Base-by-base conservation (phyloP, 2,113 vertebrate species). In the Erinaceus europaeus region DNA sequence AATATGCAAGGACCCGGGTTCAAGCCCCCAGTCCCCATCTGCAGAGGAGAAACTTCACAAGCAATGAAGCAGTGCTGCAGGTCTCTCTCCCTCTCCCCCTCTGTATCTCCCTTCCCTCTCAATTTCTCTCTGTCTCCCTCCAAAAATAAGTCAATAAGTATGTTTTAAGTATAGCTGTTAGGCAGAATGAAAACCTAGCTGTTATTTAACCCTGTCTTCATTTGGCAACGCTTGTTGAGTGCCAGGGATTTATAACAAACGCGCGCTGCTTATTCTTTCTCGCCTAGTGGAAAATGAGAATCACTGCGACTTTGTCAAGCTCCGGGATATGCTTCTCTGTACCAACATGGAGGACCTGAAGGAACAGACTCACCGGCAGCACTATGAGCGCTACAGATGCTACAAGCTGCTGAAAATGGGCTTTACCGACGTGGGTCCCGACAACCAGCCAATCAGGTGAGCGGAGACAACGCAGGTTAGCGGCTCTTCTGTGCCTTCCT, bases 301-400 rank as follows among this genome's bases (percentile, higher is more conserved):
- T 77, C 98, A 99, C 95, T 99, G 98, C 85, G 98, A 99, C 95
- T 99, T 99, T 64, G 96, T 98, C 73, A 99, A 98, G 95, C 98
- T 99, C 93, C 97, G 98, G 12, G 97, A 98, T 95, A 98, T 99
- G 98, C 97, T 99, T 78, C 98, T 99, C 95, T 98, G 97, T 67
- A 98, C 98, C 6, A 98, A 99, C 92, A 99, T 98, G 98, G 98
- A 99, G 96, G 98, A 99, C 75, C 96, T 99, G 86, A 97, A 98
- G 53, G 98, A 99, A 86, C 98, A 99, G 92, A 99, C 98, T 0
- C 97, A 98, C 75, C 94, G 93, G 0, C 93, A 95, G 1, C 98
- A 99, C 92, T 99, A 99, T 17, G 98, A 99, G 90, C 94, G 96
- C 0, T 99, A 99, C 82, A 96, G 99, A 32, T 95, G 96, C 93